Base-by-base conservation (phyloP, 2,888 invertebrate species). In the Trichacis sp. region DNA sequence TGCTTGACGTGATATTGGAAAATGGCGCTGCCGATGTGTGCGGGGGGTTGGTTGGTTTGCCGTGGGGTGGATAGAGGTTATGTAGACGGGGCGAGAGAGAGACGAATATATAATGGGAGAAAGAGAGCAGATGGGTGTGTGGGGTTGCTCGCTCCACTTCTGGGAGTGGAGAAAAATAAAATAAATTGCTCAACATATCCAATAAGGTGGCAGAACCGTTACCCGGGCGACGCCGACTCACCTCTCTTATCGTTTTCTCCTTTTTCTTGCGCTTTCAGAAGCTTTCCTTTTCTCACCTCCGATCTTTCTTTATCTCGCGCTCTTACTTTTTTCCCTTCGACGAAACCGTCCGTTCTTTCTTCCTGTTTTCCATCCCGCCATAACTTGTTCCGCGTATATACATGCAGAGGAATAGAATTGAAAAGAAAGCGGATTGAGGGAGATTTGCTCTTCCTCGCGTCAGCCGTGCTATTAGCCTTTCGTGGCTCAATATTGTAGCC, bases 111-210 rank as follows among this genome's bases (percentile, higher is more conserved):
- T 3, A 8, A 8, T 3, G 4, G 57, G 68, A 63, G 73, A 70
- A 68, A 62, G 69, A 65, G 59, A 55, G 36, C 17, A 14, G 18
- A 20, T n/a, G 45, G 45, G 65, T 64, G 64, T 64, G 62, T 62
- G 56, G 59, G 64, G 64, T 64, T 50, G 62, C 62, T 56, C 62
- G 67, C 67, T 67, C 62, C 63, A 67, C 67, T 67, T 67, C 67
- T 67, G 67, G 67, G 67, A 67, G 67, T 70, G 71, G 74, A 72
- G 73, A 75, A 74, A 73, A 73, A 83, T 83, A 82, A 83, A 83
- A 83, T 83, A 82, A 83, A 83, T 83, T 82, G 82, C 82, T 80
- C 81, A 82, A 83, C 82, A 82, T 83, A 82, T 83, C 82, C 82
- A 83, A 83, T 83, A 83, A 83, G 82, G 81, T 83, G 81, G 81